phyloP scores from a whole-genome alignment of 2,113 vertebrate species.

The Saccopteryx leptura region DNA sequence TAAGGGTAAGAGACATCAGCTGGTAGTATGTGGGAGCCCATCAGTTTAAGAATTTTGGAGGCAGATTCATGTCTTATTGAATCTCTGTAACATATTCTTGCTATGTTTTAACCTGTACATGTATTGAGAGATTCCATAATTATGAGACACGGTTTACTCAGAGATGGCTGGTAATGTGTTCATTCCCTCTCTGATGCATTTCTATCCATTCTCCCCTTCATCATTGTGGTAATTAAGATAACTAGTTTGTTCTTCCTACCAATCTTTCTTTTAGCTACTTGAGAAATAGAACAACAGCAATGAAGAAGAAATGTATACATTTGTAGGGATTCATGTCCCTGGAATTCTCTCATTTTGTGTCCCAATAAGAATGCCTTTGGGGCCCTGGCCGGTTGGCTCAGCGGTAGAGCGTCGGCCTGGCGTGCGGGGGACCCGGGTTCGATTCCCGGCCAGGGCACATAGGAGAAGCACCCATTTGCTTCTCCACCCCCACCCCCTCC shows the following conservation, averaged over 20 bases:
- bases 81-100: background rate
- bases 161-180: background rate
- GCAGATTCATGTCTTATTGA: background rate
- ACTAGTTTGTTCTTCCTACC: background rate
- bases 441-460: too few species aligned
- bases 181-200: background rate
- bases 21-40: background rate
- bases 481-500: too few species aligned
- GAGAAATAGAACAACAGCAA: background rate
- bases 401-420: too few species aligned
- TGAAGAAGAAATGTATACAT: background rate
- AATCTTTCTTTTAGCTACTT: background rate
- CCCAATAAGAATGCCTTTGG: background rate
- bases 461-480: too few species aligned
- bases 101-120: background rate
- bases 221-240: background rate
- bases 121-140: background rate
- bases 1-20: background rate
- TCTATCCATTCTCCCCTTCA: background rate
- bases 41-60: background rate
- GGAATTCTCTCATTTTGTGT: background rate
- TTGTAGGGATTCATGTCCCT: background rate
- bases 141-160: slow-evolving; percentile 39
- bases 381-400: too few species aligned
- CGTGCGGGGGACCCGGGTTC: too few species aligned